These are phyloP conservation scores for Microcebus ravelobensis DNA, from an alignment of 2,113 vertebrate genomes.

Conservation along the genomic window DNA sequence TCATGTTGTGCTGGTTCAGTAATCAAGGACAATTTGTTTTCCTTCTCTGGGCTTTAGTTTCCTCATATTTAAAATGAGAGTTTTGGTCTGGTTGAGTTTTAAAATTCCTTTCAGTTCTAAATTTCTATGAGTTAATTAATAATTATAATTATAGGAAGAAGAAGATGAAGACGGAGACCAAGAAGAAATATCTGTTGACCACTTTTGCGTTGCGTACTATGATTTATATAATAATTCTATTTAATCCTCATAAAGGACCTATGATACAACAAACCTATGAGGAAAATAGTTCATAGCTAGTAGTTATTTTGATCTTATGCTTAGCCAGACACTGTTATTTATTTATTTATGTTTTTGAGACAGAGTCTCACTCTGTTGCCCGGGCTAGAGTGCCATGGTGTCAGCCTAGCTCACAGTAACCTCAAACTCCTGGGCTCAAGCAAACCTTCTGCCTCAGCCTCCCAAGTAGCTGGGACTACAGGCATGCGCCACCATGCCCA, in stretches of 20 bases:
- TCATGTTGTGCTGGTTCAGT: not conserved
- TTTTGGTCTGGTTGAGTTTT: not conserved
- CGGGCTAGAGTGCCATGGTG: too few species aligned
- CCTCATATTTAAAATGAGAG: not conserved
- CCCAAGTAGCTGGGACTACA: too few species aligned
- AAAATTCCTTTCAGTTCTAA: conserved; percentile 31
- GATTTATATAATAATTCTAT: not conserved
- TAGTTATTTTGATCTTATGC: conserved; percentile 36
- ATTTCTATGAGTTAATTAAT: not conserved
- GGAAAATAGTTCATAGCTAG: not conserved
- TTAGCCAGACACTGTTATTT: not conserved
- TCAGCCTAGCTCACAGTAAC: too few species aligned
- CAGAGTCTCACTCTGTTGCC: too few species aligned
- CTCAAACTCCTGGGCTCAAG: too few species aligned
- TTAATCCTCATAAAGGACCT: not conserved
- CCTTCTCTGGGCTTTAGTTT: not conserved
- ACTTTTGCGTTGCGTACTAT: not conserved
- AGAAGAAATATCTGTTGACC: not conserved
- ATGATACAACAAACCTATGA: not conserved
- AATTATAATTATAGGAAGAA: not conserved
- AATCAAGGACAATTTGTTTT: not conserved
- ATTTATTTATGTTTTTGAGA: too few species aligned
- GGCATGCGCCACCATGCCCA: too few species aligned
- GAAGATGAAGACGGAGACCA: not conserved
- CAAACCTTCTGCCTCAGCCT: too few species aligned